Conservation (phyloP, 1,140 invertebrate species). For the Battus philenor region DNA sequence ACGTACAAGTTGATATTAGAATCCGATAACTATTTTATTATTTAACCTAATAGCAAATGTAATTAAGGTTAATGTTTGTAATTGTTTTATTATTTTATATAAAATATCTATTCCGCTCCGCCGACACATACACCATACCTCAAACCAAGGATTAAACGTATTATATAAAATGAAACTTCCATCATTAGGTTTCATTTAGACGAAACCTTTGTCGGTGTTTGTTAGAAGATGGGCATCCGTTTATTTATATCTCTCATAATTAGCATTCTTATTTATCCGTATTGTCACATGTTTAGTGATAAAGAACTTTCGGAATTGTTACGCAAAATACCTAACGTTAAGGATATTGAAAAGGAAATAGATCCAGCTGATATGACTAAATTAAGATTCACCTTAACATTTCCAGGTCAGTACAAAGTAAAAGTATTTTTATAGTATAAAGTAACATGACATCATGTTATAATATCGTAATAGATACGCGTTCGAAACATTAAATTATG, state of each 20-base stretch:
- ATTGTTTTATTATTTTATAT: too few relatives aligned
- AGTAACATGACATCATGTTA: too few relatives aligned
- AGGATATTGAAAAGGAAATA: conserved; percentile 18
- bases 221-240: neutral
- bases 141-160: conserved; percentile 7
- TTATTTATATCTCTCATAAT: neutral
- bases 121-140: conserved; percentile 2
- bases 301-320: neutral
- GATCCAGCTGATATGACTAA: conserved; percentile 24
- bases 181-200: conserved; percentile 8
- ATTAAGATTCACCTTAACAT: conserved; percentile 35
- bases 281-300: conserved; percentile 3
- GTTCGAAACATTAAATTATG: too few relatives aligned
- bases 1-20: too few relatives aligned
- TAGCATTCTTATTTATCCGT: neutral
- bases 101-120: too few relatives aligned
- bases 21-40: too few relatives aligned
- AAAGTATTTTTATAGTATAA: too few relatives aligned
- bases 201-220: conserved; percentile 1
- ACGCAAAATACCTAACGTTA: conserved; percentile 1
- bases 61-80: too few relatives aligned
- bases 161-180: conserved; percentile 12
- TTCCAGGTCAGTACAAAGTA: conserved; percentile 26
- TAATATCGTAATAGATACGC: too few relatives aligned
- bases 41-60: too few relatives aligned